Evolutionary conservation across 2,113 vertebrate genomes (phyloP).

Genomic region (Eurystomus gularis): DNA sequence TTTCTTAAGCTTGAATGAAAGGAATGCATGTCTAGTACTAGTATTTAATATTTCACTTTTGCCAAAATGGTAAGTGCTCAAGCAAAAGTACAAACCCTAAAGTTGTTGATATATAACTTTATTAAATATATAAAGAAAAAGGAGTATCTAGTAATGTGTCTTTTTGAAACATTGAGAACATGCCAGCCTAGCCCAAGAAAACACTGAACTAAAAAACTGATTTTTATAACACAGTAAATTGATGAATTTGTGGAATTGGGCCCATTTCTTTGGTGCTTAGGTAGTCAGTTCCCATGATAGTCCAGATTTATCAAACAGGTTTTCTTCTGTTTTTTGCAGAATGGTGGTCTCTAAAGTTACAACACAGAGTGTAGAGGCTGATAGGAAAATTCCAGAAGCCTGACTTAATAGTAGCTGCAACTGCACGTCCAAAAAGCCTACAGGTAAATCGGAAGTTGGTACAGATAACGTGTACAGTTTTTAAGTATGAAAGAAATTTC

Average conservation of each 20-base stretch:
- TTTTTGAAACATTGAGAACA: conserved; percentile 10
- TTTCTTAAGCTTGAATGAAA: conserved; percentile 69
- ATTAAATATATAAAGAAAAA: conserved; percentile 60
- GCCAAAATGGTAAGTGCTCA: conserved; percentile 44
- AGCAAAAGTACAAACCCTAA: conserved; percentile 33
- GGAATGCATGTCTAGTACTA: conserved; percentile 53
- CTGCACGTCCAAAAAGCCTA: not conserved
- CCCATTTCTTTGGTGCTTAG: not conserved
- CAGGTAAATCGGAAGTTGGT: not conserved
- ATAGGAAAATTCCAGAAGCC: not conserved
- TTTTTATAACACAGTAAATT: not conserved
- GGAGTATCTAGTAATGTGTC: conserved; percentile 11
- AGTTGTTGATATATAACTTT: conserved; percentile 45
- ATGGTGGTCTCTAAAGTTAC: not conserved
- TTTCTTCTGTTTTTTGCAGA: not conserved
- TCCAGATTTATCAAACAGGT: not conserved
- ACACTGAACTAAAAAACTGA: not conserved
- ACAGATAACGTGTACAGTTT: not conserved
- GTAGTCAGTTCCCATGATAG: not conserved
- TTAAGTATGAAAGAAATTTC: not conserved
- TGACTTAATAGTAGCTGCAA: not conserved
- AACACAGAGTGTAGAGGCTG: not conserved
- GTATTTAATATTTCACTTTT: conserved; percentile 67
- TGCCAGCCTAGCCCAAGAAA: not conserved
- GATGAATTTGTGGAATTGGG: not conserved